Base-by-base conservation (phyloP, 1,140 invertebrate genomes). In the Brachionus rubens region DNA sequence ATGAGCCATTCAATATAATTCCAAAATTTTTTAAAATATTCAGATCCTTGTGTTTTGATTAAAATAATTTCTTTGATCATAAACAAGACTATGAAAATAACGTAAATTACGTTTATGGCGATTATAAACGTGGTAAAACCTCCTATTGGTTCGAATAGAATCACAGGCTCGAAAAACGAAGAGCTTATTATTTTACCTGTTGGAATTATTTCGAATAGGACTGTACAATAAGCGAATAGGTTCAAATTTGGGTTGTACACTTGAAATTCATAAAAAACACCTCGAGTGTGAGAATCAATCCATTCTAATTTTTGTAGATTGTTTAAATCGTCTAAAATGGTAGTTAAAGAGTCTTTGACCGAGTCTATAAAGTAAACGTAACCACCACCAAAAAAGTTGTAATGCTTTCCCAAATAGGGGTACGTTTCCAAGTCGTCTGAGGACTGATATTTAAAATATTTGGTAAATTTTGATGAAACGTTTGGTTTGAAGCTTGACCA, bases 171-270 rank as follows among this genome's bases (percentile, higher is more conserved):
- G 76, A 88, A 84, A 62, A 86, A 80, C 76, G 84, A 87, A 36
- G 82, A 84, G 2, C 84, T 81, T 14, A 86, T 81, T 3, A 87
- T 80, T 6, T 87, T 86, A 3, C 87, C 87, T 47, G 83, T 86
- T 9, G 85, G 83, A 24, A 84, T 75, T 77, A 87, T 86, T 80
- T 88, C 87, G 1, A 83, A 82, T 12, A 87, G 77, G 16, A 87
- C 80, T n/a, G 84, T 86, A 5, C 82, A 81, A 0, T 87, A 82
- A 10, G 82, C 83, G 77, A 88, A 88, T n/a, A 88, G 78, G 77
- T 88, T 86, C n/a, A 84, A 80, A 41, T 87, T 84, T 2, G 87
- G 84, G 79, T 89, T 89, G 79, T 88, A 89, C 10, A 85, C 83
- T 5, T 87, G 87, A 78, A 88, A 87, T 77, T 89, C 87, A 3